Evolutionary conservation across 1,140 invertebrate genomes (phyloP).

Genomic region (Orius laevigatus): DNA sequence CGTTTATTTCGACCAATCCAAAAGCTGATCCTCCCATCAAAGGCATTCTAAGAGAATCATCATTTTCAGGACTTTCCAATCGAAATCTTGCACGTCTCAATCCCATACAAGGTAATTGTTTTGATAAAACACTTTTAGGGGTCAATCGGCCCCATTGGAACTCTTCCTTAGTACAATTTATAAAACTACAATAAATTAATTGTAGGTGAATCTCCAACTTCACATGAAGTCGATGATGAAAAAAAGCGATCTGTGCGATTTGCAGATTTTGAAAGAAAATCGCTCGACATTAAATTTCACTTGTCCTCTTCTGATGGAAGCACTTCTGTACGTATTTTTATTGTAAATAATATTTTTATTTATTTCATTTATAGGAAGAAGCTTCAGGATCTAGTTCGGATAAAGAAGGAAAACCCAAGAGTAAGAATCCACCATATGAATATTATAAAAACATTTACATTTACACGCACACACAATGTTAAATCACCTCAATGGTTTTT

Average conservation of each 20-base stretch:
- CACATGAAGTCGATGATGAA: too few species aligned
- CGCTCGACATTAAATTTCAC: constrained; percentile 18
- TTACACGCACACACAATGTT: too few species aligned
- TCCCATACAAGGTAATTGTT: too few species aligned
- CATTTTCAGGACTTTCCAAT: constrained; percentile 3
- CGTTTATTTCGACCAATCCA: background rate
- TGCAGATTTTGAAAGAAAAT: constrained; percentile 18
- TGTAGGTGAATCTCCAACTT: too few species aligned
- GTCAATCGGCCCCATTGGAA: too few species aligned
- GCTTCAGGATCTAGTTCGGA: background rate
- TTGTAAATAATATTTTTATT: background rate
- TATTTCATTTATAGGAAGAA: constrained; percentile 9
- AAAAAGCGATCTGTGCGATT: constrained; percentile 16
- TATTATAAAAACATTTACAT: background rate
- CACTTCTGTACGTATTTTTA: constrained; percentile 13
- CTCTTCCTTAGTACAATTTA: too few species aligned
- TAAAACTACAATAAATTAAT: too few species aligned
- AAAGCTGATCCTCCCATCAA: constrained; percentile 3
- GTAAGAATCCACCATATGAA: background rate
- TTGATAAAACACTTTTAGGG: too few species aligned
- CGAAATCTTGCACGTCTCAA: too few species aligned
- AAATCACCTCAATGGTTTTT: too few species aligned
- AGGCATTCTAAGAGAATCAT: constrained; percentile 17
- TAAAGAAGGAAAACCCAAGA: background rate
- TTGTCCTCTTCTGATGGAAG: constrained; percentile 17